Percentiles rank a stretch among this genome's conserved stretches.
phyloP scores from a whole-genome alignment of 2,113 vertebrate genomes.

The Rhizomys pruinosus region DNA sequence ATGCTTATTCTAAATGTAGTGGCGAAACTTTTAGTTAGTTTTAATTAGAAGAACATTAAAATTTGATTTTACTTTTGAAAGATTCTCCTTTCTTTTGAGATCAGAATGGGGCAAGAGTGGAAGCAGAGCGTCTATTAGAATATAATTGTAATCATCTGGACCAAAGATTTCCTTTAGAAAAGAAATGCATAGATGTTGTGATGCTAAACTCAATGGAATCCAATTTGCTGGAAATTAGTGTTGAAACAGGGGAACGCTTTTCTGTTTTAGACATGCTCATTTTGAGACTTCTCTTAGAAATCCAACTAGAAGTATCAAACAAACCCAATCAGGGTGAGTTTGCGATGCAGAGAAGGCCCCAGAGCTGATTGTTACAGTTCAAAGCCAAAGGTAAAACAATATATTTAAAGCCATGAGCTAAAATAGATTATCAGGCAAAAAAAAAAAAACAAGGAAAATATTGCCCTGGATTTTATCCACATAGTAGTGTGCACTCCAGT shows the following conservation, averaged over 20 bases:
- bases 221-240: background rate
- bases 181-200: background rate
- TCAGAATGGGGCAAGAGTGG: background rate
- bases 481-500: background rate
- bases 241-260: background rate
- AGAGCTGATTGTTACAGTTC: background rate
- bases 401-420: background rate
- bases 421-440: background rate
- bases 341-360: background rate
- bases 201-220: background rate
- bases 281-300: background rate
- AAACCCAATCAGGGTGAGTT: background rate
- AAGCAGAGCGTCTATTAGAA: background rate
- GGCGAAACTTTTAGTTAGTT: background rate
- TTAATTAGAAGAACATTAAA: background rate
- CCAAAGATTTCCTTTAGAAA: background rate
- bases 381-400: background rate
- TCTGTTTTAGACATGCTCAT: background rate
- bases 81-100: background rate
- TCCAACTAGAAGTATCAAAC: background rate
- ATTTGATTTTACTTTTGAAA: constrained; percentile 14
- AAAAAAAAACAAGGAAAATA: background rate
- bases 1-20: background rate
- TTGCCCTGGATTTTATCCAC: background rate
- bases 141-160: background rate